These are phyloP conservation scores for Lontra canadensis DNA, from an alignment of 2,113 vertebrate genomes.

Conservation along the genomic window DNA sequence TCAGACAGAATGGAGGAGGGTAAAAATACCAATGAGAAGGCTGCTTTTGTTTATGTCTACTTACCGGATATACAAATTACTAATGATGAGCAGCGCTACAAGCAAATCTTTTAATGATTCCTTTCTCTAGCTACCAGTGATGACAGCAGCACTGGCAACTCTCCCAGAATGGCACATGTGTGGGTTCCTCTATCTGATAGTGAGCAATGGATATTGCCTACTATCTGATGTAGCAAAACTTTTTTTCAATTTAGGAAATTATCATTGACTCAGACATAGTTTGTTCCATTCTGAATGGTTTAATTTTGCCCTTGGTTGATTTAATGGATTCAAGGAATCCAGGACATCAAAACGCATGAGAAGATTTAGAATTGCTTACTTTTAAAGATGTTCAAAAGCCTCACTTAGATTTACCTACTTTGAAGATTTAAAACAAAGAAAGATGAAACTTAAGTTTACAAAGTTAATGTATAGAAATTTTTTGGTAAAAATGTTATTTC, in stretches of 20 bases:
- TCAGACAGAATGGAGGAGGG: not conserved
- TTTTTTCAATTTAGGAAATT: not conserved
- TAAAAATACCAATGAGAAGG: not conserved
- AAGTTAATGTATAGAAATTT: not conserved
- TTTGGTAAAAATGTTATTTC: not conserved
- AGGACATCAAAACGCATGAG: not conserved
- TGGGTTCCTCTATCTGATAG: not conserved
- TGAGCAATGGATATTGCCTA: not conserved
- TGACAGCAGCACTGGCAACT: not conserved
- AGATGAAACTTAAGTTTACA: not conserved
- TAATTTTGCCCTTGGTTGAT: not conserved
- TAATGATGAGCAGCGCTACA: not conserved
- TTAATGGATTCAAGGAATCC: not conserved
- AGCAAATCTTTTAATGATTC: not conserved
- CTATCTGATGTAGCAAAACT: not conserved
- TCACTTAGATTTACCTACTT: not conserved
- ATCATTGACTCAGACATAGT: not conserved
- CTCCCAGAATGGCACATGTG: not conserved
- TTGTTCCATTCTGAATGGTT: not conserved
- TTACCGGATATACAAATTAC: not conserved
- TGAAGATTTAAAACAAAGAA: not conserved
- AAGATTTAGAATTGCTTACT: not conserved
- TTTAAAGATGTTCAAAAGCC: not conserved
- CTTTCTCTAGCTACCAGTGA: not conserved
- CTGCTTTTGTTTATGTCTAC: not conserved